Conservation (phyloP, 2,113 vertebrate species). For the Laterallus jamaicensis region DNA sequence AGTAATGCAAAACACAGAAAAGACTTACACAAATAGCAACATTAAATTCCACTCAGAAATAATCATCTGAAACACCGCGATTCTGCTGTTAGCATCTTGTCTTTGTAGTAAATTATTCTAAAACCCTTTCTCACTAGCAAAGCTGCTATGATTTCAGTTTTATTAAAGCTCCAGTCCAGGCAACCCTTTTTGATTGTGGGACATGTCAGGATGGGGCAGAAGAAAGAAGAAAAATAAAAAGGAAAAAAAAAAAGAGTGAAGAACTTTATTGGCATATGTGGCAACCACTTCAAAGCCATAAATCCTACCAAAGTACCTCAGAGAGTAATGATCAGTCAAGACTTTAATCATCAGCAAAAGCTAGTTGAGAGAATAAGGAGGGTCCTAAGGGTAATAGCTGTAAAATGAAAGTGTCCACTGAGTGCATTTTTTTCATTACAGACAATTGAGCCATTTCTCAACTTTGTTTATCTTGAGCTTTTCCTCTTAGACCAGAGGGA, state of each 20-base stretch:
- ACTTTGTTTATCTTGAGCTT: constrained; percentile 58
- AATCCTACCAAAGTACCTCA: constrained; percentile 52
- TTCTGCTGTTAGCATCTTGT: not conserved
- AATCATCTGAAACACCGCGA: not conserved
- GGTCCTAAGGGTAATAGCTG: constrained; percentile 58
- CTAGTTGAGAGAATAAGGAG: constrained; percentile 46
- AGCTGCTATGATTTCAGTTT: constrained; percentile 7
- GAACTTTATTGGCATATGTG: constrained; percentile 18
- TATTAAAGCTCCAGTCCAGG: not conserved
- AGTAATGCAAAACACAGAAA: not conserved
- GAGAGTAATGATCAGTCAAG: constrained; percentile 65
- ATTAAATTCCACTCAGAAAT: constrained; percentile 10
- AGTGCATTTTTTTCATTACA: constrained; percentile 60
- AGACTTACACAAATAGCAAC: constrained; percentile 1
- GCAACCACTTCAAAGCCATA: constrained; percentile 63
- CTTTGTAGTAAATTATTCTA: not conserved
- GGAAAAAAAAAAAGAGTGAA: not conserved
- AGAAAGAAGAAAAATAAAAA: not conserved
- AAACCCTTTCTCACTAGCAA: not conserved
- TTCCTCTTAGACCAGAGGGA: constrained; percentile 44
- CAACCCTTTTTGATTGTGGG: not conserved
- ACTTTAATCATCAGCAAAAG: constrained; percentile 71
- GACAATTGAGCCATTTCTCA: constrained; percentile 56
- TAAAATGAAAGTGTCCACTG: constrained; percentile 51
- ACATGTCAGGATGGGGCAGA: not conserved